A percentile compares a stretch with the other conserved stretches of the same genome.
phyloP scores from a whole-genome alignment of 2,113 vertebrate species.

The Girardinichthys multiradiatus region DNA sequence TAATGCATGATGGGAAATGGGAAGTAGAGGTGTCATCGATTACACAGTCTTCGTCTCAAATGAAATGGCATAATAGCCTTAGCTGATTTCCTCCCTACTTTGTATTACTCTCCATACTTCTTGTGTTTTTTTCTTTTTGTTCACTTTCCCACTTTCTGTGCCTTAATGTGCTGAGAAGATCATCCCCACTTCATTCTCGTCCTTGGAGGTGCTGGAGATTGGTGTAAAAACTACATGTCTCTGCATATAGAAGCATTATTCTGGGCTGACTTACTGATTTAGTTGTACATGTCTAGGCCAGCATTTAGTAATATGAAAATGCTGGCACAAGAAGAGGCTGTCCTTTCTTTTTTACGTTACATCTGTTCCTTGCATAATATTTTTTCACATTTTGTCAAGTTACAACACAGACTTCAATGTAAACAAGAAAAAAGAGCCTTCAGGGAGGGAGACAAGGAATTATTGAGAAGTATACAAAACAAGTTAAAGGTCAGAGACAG shows the following conservation, averaged over 20 bases:
- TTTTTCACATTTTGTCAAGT: no score
- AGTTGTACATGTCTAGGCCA: not conserved
- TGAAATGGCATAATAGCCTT: conserved; percentile 24
- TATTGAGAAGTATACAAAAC: no score
- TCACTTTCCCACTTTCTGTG: not conserved
- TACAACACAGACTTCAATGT: no score
- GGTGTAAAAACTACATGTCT: not conserved
- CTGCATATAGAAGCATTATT: not conserved
- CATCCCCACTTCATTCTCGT: not conserved
- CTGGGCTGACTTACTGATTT: conserved; percentile 1
- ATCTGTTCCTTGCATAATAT: no score
- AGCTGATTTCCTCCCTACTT: not conserved
- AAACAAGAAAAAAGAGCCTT: no score
- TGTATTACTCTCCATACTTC: not conserved
- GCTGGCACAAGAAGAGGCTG: conserved; percentile 3
- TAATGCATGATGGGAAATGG: conserved; percentile 65
- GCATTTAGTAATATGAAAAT: not conserved
- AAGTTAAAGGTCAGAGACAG: no score
- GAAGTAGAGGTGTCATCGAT: conserved; percentile 39
- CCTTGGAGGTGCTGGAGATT: conserved; percentile 10
- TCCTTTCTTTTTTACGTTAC: not conserved
- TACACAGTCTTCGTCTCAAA: conserved; percentile 25
- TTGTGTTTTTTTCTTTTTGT: no score
- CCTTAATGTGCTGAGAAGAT: not conserved
- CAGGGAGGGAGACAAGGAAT: no score